These are phyloP conservation scores for Pygoscelis adeliae DNA, from an alignment of 2,113 vertebrate species.

Conservation along the genomic window DNA sequence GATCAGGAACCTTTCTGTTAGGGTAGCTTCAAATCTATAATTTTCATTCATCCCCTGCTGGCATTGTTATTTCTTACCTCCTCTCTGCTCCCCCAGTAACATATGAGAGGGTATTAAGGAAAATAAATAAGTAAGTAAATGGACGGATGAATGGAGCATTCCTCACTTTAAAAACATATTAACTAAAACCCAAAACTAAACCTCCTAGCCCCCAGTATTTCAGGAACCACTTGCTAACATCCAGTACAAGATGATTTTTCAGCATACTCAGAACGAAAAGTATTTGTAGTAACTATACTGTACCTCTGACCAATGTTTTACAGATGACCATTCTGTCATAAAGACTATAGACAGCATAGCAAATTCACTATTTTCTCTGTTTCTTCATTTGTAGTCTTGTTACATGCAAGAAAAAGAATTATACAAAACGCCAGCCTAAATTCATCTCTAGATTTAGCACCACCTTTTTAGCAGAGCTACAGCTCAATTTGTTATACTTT, in stretches of 20 bases:
- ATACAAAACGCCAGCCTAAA: not conserved
- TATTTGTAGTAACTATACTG: not conserved
- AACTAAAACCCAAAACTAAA: not conserved
- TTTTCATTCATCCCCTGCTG: conserved; percentile 37
- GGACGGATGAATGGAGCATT: not conserved
- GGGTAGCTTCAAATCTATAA: not conserved
- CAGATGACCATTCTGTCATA: not conserved
- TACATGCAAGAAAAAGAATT: not conserved
- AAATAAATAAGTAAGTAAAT: not conserved
- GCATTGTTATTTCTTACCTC: not conserved
- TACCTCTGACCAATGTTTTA: not conserved
- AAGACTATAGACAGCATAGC: not conserved
- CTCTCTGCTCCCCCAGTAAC: not conserved
- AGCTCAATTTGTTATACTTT: not conserved
- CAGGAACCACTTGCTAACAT: not conserved
- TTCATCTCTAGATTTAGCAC: not conserved
- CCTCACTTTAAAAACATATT: not conserved
- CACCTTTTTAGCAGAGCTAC: not conserved
- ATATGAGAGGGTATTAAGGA: not conserved
- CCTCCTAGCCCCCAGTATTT: not conserved
- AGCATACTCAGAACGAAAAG: not conserved
- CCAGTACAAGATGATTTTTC: not conserved
- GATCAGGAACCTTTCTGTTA: conserved; percentile 12
- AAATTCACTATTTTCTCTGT: not conserved
- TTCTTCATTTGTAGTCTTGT: not conserved